A percentile compares a stretch with the other conserved stretches of the same genome.
Evolutionary conservation across 2,888 invertebrate genomes (phyloP).

Genomic region (Dryadula phaetusa): DNA sequence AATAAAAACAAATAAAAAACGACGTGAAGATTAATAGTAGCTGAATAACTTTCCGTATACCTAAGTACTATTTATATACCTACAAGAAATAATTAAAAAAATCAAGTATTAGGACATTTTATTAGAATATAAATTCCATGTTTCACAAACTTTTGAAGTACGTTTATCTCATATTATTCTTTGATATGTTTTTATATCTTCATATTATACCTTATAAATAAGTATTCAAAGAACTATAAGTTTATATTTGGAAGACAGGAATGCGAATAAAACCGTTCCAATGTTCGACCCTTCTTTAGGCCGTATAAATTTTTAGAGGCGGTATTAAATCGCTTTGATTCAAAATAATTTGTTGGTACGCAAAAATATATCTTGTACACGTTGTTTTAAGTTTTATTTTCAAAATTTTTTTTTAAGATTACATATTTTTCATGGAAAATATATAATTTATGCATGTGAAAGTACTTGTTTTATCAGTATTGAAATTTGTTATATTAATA

Average conservation of each 20-base stretch:
- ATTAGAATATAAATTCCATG: neutral
- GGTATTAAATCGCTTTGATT: slow-evolving; percentile 30
- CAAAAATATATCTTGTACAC: neutral
- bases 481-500: neutral
- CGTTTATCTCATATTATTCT: neutral
- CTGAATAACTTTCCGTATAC: too few species aligned
- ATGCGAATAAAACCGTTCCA: slow-evolving; percentile 53
- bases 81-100: too few species aligned
- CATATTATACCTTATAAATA: slow-evolving; percentile 24
- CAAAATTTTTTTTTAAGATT: neutral
- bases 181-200: slow-evolving; percentile 9
- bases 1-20: too few species aligned
- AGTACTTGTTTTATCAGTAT: neutral
- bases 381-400: slow-evolving; percentile 3
- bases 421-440: slow-evolving; percentile 10
- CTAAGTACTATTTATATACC: too few species aligned
- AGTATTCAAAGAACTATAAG: slow-evolving; percentile 40
- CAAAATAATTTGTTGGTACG: neutral
- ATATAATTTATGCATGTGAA: slow-evolving; percentile 7
- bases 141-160: neutral
- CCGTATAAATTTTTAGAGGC: slow-evolving; percentile 54
- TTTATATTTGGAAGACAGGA: slow-evolving; percentile 49
- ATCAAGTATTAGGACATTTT: too few species aligned
- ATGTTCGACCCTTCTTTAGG: slow-evolving; percentile 61
- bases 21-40: too few species aligned